Percentiles rank a stretch among this genome's conserved stretches.
These are phyloP conservation scores for Penaeus japonicus DNA, from an alignment of 1,140 invertebrate species.

Conservation along the genomic window DNA sequence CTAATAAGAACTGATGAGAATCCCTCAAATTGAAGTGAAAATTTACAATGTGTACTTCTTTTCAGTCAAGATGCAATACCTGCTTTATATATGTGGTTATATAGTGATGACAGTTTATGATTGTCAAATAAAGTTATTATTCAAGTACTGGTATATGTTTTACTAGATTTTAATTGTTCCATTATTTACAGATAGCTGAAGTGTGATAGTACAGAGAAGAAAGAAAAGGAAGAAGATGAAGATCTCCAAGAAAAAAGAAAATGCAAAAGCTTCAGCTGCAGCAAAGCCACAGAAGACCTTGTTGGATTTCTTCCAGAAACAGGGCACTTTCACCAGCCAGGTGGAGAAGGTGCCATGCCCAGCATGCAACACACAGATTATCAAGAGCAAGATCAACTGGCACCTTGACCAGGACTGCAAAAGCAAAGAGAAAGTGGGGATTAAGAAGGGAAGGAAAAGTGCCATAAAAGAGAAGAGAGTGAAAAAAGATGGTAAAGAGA, in stretches of 20 bases:
- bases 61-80: too few species aligned
- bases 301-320: not conserved
- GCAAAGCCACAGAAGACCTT: not conserved
- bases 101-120: too few species aligned
- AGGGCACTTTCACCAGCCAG: not conserved
- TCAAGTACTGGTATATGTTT: too few species aligned
- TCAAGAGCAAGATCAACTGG: constrained; percentile 37
- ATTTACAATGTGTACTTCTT: too few species aligned
- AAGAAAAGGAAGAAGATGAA: not conserved
- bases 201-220: not conserved
- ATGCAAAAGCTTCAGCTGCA: not conserved
- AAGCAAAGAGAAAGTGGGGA: not conserved
- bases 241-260: not conserved
- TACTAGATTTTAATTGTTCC: too few species aligned
- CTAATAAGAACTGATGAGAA: too few species aligned
- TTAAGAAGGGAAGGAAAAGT: constrained; percentile 16
- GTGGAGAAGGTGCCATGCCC: constrained; percentile 35
- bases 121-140: too few species aligned
- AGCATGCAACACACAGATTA: constrained; percentile 3
- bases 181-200: not conserved
- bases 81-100: too few species aligned
- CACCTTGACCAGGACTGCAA: constrained; percentile 46
- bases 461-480: not conserved
- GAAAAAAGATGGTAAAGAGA: not conserved
- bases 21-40: too few species aligned